Evolutionary conservation across 2,888 invertebrate genomes (phyloP).

Genomic region (Cantharis lateralis): DNA sequence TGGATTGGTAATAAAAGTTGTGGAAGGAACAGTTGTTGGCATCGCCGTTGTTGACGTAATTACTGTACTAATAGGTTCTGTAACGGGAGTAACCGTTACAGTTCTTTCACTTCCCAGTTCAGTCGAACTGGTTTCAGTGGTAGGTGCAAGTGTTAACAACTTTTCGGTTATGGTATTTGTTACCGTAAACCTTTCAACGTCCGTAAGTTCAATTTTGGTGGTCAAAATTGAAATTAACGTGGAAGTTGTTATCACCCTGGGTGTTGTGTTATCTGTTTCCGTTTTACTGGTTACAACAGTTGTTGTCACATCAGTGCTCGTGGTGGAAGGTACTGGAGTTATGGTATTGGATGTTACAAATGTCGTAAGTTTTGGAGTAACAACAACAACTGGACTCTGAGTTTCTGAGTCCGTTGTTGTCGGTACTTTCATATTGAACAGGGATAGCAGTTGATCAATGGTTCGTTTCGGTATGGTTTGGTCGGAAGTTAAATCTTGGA

Average conservation of each 20-base stretch:
- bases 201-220: not conserved
- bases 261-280: not conserved
- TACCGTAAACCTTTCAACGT: not conserved
- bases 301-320: slow-evolving; percentile 12
- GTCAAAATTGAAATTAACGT: not conserved
- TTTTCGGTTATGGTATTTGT: not conserved
- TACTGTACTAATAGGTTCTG: not conserved
- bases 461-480: slow-evolving; percentile 49
- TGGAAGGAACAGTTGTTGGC: not conserved
- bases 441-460: slow-evolving; percentile 48
- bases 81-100: not conserved
- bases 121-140: not conserved
- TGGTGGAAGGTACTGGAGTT: slow-evolving; percentile 47
- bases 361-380: slow-evolving; percentile 46
- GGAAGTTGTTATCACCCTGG: not conserved
- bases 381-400: slow-evolving; percentile 44
- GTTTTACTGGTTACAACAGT: not conserved
- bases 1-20: not conserved
- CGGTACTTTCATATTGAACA: slow-evolving; percentile 52
- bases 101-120: not conserved
- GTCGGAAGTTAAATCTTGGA: slow-evolving; percentile 48
- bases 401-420: slow-evolving; percentile 25
- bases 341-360: slow-evolving; percentile 22
- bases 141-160: not conserved
- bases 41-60: not conserved